Conservation (phyloP, 1,140 invertebrate genomes). For the Lanistes nyassanus region DNA sequence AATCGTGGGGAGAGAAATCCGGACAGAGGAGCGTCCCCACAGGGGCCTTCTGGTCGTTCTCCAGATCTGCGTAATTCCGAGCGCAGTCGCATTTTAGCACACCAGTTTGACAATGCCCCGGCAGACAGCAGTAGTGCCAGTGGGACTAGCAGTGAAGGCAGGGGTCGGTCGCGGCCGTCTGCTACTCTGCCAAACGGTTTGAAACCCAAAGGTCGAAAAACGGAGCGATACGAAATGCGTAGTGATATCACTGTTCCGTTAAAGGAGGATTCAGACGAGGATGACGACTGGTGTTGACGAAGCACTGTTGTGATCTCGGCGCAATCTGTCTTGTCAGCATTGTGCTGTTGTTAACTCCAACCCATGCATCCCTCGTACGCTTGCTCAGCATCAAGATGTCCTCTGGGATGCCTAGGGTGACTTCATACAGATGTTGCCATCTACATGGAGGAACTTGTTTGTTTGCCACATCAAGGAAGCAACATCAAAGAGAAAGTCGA, state of each 20-base stretch:
- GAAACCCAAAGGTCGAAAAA: slow-evolving; percentile 50
- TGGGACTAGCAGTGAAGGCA: slow-evolving; percentile 22
- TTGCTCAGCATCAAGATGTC: background rate
- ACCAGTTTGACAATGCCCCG: slow-evolving; percentile 44
- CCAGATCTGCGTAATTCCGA: slow-evolving; percentile 29
- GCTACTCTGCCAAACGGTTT: slow-evolving; percentile 56
- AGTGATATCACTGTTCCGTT: slow-evolving; percentile 58
- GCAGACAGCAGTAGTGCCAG: slow-evolving; percentile 24
- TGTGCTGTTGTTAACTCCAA: background rate
- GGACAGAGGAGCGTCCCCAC: slow-evolving; percentile 7
- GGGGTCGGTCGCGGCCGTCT: slow-evolving; percentile 24
- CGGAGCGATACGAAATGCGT: slow-evolving; percentile 58
- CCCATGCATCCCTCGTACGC: background rate
- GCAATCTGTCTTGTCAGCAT: background rate
- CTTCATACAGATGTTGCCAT: background rate
- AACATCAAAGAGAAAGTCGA: no score
- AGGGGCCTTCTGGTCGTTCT: slow-evolving; percentile 17
- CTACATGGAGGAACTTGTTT: background rate
- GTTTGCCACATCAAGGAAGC: background rate
- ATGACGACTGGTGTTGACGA: slow-evolving; percentile 56
- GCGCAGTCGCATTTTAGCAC: slow-evolving; percentile 40
- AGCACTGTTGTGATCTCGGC: background rate
- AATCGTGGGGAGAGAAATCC: slow-evolving; percentile 38
- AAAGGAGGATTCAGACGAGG: slow-evolving; percentile 56
- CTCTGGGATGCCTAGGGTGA: background rate